Evolutionary conservation across 2,888 invertebrate species (phyloP), one percentile per base, ranked within the genome.

Genomic region (Lepidocyrtoides sp.): DNA sequence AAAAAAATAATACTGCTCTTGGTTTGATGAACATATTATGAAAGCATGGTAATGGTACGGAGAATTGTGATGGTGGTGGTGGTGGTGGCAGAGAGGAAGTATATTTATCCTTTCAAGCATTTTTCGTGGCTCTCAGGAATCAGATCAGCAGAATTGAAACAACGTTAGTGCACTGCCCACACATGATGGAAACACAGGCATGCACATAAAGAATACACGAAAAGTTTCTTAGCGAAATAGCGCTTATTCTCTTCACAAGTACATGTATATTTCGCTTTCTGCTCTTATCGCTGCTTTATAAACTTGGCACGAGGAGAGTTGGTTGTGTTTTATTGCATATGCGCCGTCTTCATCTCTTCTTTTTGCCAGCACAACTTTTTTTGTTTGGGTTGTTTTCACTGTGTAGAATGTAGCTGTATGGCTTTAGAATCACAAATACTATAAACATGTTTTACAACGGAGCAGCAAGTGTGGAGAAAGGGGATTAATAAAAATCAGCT

Each of bases 401-500:
- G n/a, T 69, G 36, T 69, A 36, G 8, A 63, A n/a, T 63, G 26
- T 63, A 69, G 66, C 36, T 69, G 2, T 17, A 57, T 48, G n/a
- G 48, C 4, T 48, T 48, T 48, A 10, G 48, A n/a, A 10, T 48
- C 10, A 14, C 10, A 41, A 41, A 10, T 41, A 41, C 10, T 41
- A 41, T 41, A 41, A 41, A 48, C 48, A 14, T n/a, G n/a, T n/a
- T n/a, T n/a, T 48, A 48, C n/a, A 10, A n/a, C 48, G 1, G n/a
- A 48, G 48, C 1, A n/a, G 36, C n/a, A 36, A 69, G 36, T 66
- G 63, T 66, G 63, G 32, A 41, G 10, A 44, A 66, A 36, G 36
- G 72, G 44, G 72, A 72, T 72, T 72, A 72, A 72, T 72, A 72
- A 72, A 72, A 72, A 72, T 44, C 72, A 72, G 72, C 72, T 72